Percentiles rank a stretch among this genome's conserved stretches.
Evolutionary conservation across 2,888 invertebrate species (phyloP).

Genomic region (Theristus sp.): DNA sequence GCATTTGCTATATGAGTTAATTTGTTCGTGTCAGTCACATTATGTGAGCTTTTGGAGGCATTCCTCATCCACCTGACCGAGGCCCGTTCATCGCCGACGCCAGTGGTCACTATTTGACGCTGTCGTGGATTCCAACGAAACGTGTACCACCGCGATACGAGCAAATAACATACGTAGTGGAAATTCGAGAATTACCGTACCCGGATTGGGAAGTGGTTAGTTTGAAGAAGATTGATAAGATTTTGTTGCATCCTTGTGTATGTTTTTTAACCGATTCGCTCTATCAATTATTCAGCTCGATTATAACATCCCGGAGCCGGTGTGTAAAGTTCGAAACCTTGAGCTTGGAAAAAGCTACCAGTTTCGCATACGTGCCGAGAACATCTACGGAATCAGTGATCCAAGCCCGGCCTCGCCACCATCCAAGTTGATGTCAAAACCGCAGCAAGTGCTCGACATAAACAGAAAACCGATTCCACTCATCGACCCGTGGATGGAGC

Average conservation of each 20-base stretch:
- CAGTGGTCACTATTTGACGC: conserved; percentile 64
- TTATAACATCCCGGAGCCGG: conserved; percentile 54
- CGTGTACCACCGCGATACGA: conserved; percentile 58
- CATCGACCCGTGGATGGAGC: conserved; percentile 26
- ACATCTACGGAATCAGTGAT: conserved; percentile 85
- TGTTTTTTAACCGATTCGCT: no score
- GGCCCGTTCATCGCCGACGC: conserved; percentile 77
- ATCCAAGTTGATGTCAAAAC: conserved; percentile 25
- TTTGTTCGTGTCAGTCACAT: no score
- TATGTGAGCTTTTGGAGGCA: conserved; percentile 37
- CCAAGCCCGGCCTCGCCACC: conserved; percentile 64
- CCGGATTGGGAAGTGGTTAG: conserved; percentile 79
- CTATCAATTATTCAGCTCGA: conserved; percentile 24
- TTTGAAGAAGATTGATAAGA: no score
- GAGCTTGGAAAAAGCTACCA: conserved; percentile 84
- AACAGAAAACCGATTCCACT: conserved; percentile 26
- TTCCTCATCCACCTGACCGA: conserved; percentile 69
- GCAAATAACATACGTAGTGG: conserved; percentile 81
- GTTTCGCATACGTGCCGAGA: conserved; percentile 84
- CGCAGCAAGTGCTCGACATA: conserved; percentile 25
- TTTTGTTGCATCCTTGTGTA: no score
- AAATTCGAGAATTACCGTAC: conserved; percentile 75
- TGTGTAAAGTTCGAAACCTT: conserved; percentile 68
- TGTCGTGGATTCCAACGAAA: conserved; percentile 83
- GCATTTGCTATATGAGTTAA: no score